Conservation (phyloP, 1,140 invertebrate species). For the Drosophila lini region DNA sequence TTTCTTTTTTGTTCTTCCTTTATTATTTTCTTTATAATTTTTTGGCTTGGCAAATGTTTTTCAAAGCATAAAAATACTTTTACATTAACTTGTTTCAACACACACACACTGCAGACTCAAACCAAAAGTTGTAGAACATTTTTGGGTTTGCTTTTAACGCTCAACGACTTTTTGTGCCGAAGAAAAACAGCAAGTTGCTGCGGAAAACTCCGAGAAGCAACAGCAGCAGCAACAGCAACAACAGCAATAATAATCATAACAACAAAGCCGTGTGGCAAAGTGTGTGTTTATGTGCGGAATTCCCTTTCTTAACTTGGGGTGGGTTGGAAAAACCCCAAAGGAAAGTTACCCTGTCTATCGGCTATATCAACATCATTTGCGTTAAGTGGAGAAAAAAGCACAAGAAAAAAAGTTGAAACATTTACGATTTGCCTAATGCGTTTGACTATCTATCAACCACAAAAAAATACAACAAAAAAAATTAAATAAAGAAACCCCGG, state of each 20-base stretch:
- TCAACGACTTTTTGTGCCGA: slow-evolving; percentile 73
- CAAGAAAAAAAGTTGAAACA: slow-evolving; percentile 61
- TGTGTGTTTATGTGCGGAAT: slow-evolving; percentile 51
- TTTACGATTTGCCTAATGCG: slow-evolving; percentile 61
- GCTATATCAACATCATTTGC: slow-evolving; percentile 81
- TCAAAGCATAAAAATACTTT: slow-evolving; percentile 83
- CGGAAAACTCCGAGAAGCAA: slow-evolving; percentile 8
- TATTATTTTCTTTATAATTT: slow-evolving; percentile 80
- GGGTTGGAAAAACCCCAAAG: slow-evolving; percentile 4
- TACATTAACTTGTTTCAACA: slow-evolving; percentile 81
- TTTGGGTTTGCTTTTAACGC: slow-evolving; percentile 75
- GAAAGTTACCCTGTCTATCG: slow-evolving; percentile 46
- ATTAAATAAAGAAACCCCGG: slow-evolving; percentile 5
- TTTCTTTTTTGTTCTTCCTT: slow-evolving; percentile 38
- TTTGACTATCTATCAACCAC: slow-evolving; percentile 51
- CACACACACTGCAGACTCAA: slow-evolving; percentile 35
- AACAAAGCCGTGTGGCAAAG: slow-evolving; percentile 59
- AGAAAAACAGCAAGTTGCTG: slow-evolving; percentile 69
- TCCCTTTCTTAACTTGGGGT: slow-evolving; percentile 12
- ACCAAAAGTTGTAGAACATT: slow-evolving; percentile 73
- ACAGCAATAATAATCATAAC: slow-evolving; percentile 45
- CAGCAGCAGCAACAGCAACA: slow-evolving; percentile 31
- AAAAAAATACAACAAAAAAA: not conserved
- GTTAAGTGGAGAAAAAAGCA: slow-evolving; percentile 71
- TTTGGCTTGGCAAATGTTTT: slow-evolving; percentile 78